phyloP scores from a whole-genome alignment of 1,140 invertebrate genomes.

The Rhynchophorus ferrugineus region DNA sequence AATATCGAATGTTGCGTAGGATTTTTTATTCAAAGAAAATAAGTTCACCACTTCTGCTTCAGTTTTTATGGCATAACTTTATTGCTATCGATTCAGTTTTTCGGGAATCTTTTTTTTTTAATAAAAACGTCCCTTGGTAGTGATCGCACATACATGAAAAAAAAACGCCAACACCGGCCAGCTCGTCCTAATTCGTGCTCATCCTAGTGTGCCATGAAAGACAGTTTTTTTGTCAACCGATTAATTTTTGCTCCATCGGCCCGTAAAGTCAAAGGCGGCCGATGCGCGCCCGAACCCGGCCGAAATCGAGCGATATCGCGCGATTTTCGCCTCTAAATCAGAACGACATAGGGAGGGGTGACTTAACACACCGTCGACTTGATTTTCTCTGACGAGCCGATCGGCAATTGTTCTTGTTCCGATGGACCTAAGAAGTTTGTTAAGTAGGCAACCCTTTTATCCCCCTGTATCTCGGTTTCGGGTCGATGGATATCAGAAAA shows the following conservation, averaged over 20 bases:
- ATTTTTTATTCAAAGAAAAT: too few species aligned
- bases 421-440: not conserved
- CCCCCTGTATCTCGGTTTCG: not conserved
- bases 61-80: too few species aligned
- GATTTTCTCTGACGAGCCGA: not conserved
- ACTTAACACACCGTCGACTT: not conserved
- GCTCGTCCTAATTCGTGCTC: constrained; percentile 8
- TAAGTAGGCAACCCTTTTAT: not conserved
- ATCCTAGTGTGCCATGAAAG: constrained; percentile 8
- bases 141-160: not conserved
- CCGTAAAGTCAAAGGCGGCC: constrained; percentile 29
- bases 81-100: too few species aligned
- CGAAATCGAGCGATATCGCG: too few species aligned
- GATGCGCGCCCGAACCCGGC: too few species aligned
- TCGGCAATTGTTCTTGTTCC: not conserved
- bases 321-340: not conserved
- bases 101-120: too few species aligned
- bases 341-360: not conserved
- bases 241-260: constrained; percentile 31
- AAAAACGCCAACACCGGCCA: not conserved
- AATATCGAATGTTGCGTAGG: too few species aligned
- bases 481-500: too few species aligned
- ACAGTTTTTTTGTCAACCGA: constrained; percentile 16
- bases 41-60: too few species aligned
- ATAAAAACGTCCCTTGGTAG: too few species aligned